Evolutionary conservation across 1,140 invertebrate genomes (phyloP).

Genomic region (Diabrotica undecimpunctata): DNA sequence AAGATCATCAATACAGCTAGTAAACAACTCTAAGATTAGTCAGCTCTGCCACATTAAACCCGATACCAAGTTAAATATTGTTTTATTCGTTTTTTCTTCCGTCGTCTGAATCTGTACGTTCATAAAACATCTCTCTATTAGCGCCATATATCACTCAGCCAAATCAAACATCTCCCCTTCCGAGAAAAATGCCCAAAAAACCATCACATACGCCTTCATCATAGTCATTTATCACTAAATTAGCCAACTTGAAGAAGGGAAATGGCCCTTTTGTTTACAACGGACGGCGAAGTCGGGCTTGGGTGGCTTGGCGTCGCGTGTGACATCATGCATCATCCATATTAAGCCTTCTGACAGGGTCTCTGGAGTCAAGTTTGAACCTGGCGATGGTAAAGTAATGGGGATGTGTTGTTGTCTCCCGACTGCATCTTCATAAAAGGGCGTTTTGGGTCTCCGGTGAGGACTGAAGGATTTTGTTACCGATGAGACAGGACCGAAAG

Average conservation of each 20-base stretch:
- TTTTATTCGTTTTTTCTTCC: too few species aligned
- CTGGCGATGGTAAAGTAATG: conserved; percentile 41
- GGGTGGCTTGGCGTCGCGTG: conserved; percentile 11
- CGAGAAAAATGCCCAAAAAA: not conserved
- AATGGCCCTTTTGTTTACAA: conserved; percentile 14
- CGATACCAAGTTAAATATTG: too few species aligned
- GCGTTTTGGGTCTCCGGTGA: conserved; percentile 37
- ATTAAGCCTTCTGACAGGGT: conserved; percentile 29
- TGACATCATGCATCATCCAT: conserved; percentile 40
- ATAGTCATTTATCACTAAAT: conserved; percentile 10
- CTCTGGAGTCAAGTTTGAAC: conserved; percentile 37
- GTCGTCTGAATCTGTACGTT: too few species aligned
- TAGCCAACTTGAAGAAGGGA: conserved; percentile 16
- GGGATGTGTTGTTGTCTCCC: conserved; percentile 40
- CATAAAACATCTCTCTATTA: too few species aligned
- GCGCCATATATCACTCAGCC: not conserved
- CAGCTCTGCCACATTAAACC: too few species aligned
- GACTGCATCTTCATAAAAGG: conserved; percentile 37
- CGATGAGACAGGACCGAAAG: not conserved
- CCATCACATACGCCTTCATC: not conserved
- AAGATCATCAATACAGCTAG: too few species aligned
- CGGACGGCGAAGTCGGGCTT: not conserved
- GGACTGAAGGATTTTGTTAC: not conserved
- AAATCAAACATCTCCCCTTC: not conserved
- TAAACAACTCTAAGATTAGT: too few species aligned